These are phyloP conservation scores for Torymus auratus DNA, from an alignment of 2,888 invertebrate species.

Conservation along the genomic window DNA sequence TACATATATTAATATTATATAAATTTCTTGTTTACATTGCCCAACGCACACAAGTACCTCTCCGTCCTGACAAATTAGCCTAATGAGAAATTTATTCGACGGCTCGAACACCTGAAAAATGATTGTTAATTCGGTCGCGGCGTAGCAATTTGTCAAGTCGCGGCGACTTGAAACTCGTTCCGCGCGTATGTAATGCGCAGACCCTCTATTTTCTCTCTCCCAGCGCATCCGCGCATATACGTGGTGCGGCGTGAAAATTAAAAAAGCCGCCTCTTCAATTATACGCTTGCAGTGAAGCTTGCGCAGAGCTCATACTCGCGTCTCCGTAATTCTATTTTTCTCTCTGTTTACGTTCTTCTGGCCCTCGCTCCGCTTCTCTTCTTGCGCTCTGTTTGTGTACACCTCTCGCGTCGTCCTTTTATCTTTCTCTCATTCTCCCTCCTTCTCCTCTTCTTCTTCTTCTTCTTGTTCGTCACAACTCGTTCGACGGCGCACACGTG, in stretches of 20 bases:
- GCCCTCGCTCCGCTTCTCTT: conserved; percentile 4
- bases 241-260: not conserved
- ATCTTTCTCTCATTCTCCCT: conserved; percentile 35
- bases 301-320: not conserved
- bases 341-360: conserved; percentile 17
- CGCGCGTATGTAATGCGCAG: too few species aligned
- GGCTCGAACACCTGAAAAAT: too few species aligned
- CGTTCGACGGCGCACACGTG: conserved; percentile 21
- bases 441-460: conserved; percentile 48
- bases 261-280: conserved; percentile 27
- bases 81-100: too few species aligned
- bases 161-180: conserved; percentile 9
- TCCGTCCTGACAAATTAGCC: too few species aligned
- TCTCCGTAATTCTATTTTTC: conserved; percentile 31
- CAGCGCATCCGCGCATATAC: not conserved
- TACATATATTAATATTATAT: too few species aligned
- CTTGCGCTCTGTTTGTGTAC: conserved; percentile 3
- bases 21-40: too few species aligned
- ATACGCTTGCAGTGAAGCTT: conserved; percentile 14
- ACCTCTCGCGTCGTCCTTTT: not conserved
- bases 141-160: conserved; percentile 19
- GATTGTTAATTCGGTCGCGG: not conserved
- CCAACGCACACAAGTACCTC: too few species aligned
- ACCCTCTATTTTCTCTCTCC: not conserved
- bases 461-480: conserved; percentile 23